Percentiles rank a stretch among this genome's conserved stretches.
Conservation (phyloP, 2,113 vertebrate species). For the Tupaia chinensis region DNA sequence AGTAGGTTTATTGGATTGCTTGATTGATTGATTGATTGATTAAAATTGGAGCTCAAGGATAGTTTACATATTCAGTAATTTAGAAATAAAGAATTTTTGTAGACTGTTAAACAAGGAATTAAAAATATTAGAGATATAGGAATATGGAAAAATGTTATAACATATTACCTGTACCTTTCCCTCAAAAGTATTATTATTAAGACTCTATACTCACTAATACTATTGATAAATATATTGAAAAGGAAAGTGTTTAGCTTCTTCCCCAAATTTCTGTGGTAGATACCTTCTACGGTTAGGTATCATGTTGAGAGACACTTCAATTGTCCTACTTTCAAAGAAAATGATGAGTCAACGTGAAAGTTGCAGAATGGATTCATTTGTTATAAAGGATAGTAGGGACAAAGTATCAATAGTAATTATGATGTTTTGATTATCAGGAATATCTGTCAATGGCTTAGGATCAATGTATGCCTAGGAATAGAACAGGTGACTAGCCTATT, state of each 20-base stretch:
- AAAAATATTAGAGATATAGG: background rate
- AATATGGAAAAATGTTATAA: background rate
- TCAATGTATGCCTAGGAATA: background rate
- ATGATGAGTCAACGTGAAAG: background rate
- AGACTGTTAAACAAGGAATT: background rate
- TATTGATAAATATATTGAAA: background rate
- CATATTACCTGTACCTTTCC: background rate
- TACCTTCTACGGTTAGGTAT: no score
- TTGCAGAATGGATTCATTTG: background rate
- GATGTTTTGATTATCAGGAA: background rate
- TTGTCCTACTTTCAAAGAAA: background rate
- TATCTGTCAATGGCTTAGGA: background rate
- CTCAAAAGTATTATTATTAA: background rate
- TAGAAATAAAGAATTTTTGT: background rate
- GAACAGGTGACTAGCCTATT: background rate
- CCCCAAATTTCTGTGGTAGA: no score
- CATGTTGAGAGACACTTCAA: background rate
- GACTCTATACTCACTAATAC: background rate
- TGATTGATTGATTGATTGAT: background rate
- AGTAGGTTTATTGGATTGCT: background rate
- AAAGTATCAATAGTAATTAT: background rate
- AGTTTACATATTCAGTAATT: background rate
- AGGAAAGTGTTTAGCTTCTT: background rate
- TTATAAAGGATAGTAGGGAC: background rate
- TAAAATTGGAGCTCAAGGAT: background rate